phyloP scores from a whole-genome alignment of 2,797 vertebrate species.

The Vultur gryphus region DNA sequence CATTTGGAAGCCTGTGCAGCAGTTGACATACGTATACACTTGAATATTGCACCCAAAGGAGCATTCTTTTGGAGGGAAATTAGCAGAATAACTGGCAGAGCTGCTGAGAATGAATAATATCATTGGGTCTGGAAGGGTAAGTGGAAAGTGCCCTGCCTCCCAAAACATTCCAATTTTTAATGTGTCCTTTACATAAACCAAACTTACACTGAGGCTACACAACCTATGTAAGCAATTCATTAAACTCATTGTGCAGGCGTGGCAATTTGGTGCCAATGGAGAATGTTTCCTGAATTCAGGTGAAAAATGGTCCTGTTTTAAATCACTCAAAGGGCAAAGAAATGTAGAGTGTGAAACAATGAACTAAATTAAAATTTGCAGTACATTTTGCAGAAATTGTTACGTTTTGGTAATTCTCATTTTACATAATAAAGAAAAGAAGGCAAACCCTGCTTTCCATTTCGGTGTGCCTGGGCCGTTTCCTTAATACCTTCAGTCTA shows the following conservation, averaged over 20 bases:
- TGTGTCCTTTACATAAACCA: background rate
- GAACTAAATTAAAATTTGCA: background rate
- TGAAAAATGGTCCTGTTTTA: background rate
- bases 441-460: background rate
- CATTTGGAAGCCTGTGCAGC: slow-evolving; percentile 37
- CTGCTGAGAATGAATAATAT: slow-evolving; percentile 40
- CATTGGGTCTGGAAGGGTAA: slow-evolving; percentile 28
- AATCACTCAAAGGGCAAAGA: background rate
- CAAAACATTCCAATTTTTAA: background rate
- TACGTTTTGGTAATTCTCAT: background rate
- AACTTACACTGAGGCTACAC: background rate
- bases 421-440: background rate
- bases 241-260: background rate
- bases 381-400: background rate
- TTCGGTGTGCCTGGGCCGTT: background rate
- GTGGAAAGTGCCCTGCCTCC: slow-evolving; percentile 25
- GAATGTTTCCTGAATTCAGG: background rate
- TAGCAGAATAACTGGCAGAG: background rate
- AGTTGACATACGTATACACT: slow-evolving; percentile 28
- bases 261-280: background rate
- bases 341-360: background rate
- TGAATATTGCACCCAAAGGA: slow-evolving; percentile 43
- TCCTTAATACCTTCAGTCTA: background rate
- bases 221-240: background rate
- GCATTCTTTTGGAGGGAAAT: slow-evolving; percentile 14